These are phyloP conservation scores for Lissocephala sabroskyi DNA, from an alignment of 2,888 invertebrate species.

Conservation along the genomic window DNA sequence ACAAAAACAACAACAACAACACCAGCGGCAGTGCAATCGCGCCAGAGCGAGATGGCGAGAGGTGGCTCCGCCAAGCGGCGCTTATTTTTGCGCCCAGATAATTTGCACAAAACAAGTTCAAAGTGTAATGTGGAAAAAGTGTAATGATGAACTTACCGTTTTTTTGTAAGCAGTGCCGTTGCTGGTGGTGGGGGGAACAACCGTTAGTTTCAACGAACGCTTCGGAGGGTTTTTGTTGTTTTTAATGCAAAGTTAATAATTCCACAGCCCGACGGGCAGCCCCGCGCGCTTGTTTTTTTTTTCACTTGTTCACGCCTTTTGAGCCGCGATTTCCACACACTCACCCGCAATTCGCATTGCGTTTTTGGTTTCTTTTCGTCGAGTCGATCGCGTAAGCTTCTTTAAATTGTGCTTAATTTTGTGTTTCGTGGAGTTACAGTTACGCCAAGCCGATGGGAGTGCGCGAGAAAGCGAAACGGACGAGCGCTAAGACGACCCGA, in stretches of 20 bases:
- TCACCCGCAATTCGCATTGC: conserved; percentile 47
- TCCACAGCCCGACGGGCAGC: no score
- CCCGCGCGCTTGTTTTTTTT: conserved; percentile 17
- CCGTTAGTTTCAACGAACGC: no score
- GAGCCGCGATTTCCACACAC: conserved; percentile 52
- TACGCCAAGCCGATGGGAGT: no score
- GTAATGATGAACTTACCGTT: not conserved
- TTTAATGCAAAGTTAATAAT: no score
- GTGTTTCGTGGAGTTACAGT: no score
- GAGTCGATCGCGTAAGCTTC: conserved; percentile 1
- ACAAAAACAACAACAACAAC: conserved; percentile 10
- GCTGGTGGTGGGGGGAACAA: no score
- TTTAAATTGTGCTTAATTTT: not conserved
- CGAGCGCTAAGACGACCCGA: not conserved
- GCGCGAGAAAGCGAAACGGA: not conserved
- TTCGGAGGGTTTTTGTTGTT: no score
- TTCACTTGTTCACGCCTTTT: conserved; percentile 23
- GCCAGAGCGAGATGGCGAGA: conserved; percentile 21
- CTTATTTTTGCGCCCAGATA: conserved; percentile 8
- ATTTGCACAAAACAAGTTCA: not conserved
- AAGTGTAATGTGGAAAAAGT: conserved; percentile 10
- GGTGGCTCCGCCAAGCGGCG: conserved; percentile 26
- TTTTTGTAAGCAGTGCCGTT: not conserved
- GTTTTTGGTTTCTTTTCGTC: conserved; percentile 29
- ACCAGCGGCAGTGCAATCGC: conserved; percentile 3